Conservation (phyloP, 35 echinoderm and acorn worm genomes). For the Apostichopus japonicus region DNA sequence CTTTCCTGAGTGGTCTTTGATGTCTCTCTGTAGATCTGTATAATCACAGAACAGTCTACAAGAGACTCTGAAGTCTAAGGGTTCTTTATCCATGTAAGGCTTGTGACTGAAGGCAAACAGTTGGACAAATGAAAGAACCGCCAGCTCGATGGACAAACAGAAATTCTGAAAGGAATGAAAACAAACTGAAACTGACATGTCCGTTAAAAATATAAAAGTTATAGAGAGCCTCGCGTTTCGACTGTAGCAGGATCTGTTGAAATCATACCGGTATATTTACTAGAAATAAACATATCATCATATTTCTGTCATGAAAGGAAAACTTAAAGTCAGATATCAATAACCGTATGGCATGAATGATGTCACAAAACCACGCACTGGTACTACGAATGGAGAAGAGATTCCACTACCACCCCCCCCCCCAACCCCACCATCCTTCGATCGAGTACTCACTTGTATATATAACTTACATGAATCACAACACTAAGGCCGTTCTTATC, state of each 20-base stretch:
- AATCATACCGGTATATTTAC: neutral
- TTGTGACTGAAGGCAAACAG: constrained; percentile 7
- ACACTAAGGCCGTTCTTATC: neutral
- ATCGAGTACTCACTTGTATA: too few relatives aligned
- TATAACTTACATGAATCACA: neutral
- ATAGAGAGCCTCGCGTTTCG: too few relatives aligned
- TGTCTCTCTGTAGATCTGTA: neutral
- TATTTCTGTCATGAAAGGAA: neutral
- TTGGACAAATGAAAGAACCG: constrained; percentile 2
- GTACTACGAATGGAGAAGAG: too few relatives aligned
- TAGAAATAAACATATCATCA: neutral
- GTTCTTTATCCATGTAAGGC: constrained; percentile 8
- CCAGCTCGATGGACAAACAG: constrained; percentile 1
- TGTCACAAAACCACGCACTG: too few relatives aligned
- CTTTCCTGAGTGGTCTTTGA: neutral
- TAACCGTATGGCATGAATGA: too few relatives aligned
- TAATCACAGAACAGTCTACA: constrained; percentile 3
- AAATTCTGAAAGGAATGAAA: neutral
- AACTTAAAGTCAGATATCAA: too few relatives aligned
- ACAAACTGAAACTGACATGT: too few relatives aligned
- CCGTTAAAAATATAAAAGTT: too few relatives aligned
- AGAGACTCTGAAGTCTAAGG: neutral
- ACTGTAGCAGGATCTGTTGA: too few relatives aligned
- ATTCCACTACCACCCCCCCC: too few relatives aligned
- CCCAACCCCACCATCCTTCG: too few relatives aligned